Percentiles rank a stretch among this genome's conserved stretches.
phyloP scores from a whole-genome alignment of 2,888 invertebrate species.

The Dasypogon diadema region DNA sequence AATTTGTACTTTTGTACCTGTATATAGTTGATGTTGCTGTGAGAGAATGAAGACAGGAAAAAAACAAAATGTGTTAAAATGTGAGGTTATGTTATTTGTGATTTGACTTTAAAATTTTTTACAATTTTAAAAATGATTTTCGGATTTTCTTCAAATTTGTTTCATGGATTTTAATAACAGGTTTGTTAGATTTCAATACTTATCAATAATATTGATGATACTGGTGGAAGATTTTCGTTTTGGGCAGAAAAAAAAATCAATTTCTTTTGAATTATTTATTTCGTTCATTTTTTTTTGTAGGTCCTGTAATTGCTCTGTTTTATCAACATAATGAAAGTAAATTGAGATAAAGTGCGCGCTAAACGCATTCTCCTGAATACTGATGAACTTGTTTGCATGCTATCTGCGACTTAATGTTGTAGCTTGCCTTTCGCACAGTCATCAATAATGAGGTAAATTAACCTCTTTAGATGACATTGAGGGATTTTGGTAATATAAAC shows the following conservation, averaged over 20 bases:
- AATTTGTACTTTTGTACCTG: not conserved
- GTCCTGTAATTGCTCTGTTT: not conserved
- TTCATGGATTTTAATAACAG: slow-evolving; percentile 51
- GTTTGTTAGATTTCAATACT: slow-evolving; percentile 5
- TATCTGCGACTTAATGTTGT: too few species aligned
- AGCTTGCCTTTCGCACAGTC: too few species aligned
- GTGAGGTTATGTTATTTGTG: slow-evolving; percentile 41
- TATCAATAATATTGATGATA: too few species aligned
- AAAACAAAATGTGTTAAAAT: slow-evolving; percentile 17
- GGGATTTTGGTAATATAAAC: too few species aligned
- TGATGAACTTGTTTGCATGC: not conserved
- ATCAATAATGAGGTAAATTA: too few species aligned
- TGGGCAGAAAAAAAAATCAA: not conserved
- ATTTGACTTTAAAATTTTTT: slow-evolving; percentile 31
- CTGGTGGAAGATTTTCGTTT: not conserved
- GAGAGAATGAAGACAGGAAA: not conserved
- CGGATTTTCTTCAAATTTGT: slow-evolving; percentile 5
- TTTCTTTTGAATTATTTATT: not conserved
- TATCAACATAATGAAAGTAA: not conserved
- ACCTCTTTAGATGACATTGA: not conserved
- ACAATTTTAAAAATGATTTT: not conserved
- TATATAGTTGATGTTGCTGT: not conserved
- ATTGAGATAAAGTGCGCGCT: not conserved
- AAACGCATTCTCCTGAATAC: not conserved
- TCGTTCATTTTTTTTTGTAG: not conserved